Evolutionary conservation across 2,888 invertebrate species (phyloP), one percentile per base, ranked within the genome.

Genomic region (Callimorpha dominula): DNA sequence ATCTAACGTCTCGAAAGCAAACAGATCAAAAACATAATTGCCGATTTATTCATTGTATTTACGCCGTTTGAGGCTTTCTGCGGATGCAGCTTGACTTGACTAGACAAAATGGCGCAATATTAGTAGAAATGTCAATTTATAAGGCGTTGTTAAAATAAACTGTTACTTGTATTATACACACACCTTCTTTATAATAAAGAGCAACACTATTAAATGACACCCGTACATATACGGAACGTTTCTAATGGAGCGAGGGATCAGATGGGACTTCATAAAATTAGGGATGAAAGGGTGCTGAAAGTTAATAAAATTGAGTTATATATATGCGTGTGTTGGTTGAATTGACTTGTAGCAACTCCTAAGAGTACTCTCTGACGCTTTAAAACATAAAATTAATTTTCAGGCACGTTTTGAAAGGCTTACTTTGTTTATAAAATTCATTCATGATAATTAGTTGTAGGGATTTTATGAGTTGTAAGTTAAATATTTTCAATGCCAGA

Each of bases 251-350:
- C 76, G 73, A 81, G 79, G 85, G 85, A 85, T 85, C 85, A 87
- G 86, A 85, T 70, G 79, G 72, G 80, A 65, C 80, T 84, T 81
- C 80, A 82, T 85, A 81, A 86, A 87, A 88, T 88, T 85, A 84
- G 80, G 85, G 87, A 82, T 86, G 84, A 86, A 88, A 87, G 88
- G 86, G 83, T 82, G 76, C 78, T 73, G 76, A 84, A 80, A 86
- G 84, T 85, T 84, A 81, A 81, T 83, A 78, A 81, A 87, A 87
- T 85, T 83, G 81, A 84, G 79, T 84, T 84, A 83, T 79, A 78
- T 76, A 68, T 57, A 57, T 69, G 70, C 62, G 67, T 81, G 57
- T 74, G 69, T 54, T 69, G 73, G 68, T 62, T 65, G 69, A 73
- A 72, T 68, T 73, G 78, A 77, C 71, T 71, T 64, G 65, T 40